These are phyloP conservation scores for Homarus americanus DNA, from an alignment of 1,140 invertebrate genomes.

Conservation along the genomic window DNA sequence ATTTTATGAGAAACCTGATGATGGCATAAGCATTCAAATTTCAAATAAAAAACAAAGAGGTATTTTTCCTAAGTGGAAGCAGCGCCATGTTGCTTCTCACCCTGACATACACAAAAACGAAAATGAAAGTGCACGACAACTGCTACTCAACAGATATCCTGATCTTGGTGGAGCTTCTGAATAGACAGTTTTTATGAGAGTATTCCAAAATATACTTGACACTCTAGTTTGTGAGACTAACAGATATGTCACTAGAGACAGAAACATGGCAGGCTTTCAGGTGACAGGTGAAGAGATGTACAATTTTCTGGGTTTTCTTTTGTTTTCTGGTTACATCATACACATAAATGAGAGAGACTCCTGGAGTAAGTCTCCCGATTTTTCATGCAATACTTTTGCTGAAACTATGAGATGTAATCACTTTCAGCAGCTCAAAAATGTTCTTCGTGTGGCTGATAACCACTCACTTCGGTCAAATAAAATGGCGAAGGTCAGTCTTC, in stretches of 20 bases:
- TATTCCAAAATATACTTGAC: background rate
- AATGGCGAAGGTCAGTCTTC: constrained; percentile 75
- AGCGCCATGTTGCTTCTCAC: background rate
- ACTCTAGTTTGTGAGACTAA: constrained; percentile 25
- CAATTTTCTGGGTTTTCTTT: constrained; percentile 10
- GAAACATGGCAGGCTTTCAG: constrained; percentile 18
- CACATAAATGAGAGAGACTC: constrained; percentile 14
- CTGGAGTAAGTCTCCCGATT: constrained; percentile 16
- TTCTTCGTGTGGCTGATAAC: constrained; percentile 42
- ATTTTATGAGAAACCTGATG: constrained; percentile 37
- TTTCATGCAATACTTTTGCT: constrained; percentile 27
- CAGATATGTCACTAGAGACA: constrained; percentile 22
- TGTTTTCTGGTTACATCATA: constrained; percentile 34
- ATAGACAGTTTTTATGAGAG: no score
- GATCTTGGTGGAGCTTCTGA: constrained; percentile 1
- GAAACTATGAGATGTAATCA: constrained; percentile 54
- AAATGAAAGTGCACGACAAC: no score
- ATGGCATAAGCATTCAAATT: no score
- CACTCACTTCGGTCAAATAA: constrained; percentile 48
- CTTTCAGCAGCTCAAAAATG: constrained; percentile 51
- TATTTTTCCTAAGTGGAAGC: background rate
- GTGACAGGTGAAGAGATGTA: constrained; percentile 36
- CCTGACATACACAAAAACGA: background rate
- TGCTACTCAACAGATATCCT: background rate
- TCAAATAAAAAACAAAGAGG: background rate